Percentiles rank a stretch among this genome's conserved stretches.
phyloP scores from a whole-genome alignment of 2,113 vertebrate species.

The Hydrochoerus hydrochaeris region DNA sequence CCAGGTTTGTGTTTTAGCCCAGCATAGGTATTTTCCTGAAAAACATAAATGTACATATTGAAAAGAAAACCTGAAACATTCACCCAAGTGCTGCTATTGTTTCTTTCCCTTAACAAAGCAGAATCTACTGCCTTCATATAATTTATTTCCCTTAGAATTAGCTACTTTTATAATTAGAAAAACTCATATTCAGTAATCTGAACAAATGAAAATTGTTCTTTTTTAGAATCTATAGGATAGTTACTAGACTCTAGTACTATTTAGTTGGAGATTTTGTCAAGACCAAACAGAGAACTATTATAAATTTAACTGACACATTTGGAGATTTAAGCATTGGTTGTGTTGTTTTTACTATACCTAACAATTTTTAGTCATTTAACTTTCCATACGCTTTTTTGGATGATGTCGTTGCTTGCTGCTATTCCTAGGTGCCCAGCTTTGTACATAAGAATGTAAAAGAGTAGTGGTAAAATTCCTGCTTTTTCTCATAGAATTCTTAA shows the following conservation, averaged over 20 bases:
- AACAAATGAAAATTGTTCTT: slow-evolving; percentile 8
- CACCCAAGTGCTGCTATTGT: not conserved
- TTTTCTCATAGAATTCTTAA: slow-evolving; percentile 37
- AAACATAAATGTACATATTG: not conserved
- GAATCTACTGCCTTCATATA: not conserved
- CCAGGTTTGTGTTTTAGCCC: slow-evolving; percentile 87
- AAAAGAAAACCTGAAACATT: not conserved
- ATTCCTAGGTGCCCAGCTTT: not conserved
- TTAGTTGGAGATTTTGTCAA: not conserved
- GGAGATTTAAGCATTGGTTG: not conserved
- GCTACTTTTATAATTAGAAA: slow-evolving; percentile 2
- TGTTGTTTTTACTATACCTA: not conserved
- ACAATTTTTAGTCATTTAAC: not conserved
- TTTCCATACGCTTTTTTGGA: not conserved
- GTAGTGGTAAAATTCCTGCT: not conserved
- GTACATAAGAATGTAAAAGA: not conserved
- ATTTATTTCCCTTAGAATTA: not conserved
- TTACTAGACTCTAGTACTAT: not conserved
- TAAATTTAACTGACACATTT: not conserved
- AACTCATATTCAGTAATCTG: not conserved
- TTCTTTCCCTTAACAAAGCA: slow-evolving; percentile 30
- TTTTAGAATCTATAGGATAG: not conserved
- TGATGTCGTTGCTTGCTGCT: not conserved
- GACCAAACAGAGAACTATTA: not conserved
- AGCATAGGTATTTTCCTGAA: slow-evolving; percentile 36